Base-by-base conservation (phyloP, 2,888 invertebrate species). In the Coecobrya sp. region DNA sequence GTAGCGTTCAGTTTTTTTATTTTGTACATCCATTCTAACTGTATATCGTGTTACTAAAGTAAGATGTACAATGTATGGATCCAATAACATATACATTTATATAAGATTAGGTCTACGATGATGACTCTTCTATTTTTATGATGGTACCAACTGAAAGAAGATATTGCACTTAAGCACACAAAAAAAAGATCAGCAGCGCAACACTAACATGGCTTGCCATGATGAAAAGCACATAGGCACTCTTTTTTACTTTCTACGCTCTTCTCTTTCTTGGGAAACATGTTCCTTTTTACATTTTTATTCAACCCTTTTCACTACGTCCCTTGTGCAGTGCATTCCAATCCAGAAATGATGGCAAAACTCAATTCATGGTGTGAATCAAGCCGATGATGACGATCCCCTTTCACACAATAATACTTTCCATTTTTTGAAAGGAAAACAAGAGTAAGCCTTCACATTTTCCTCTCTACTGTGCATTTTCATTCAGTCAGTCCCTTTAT, bases 391-490 rank as follows among this genome's bases (percentile, higher is more conserved):
- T 19, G 59, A 81, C 76, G 59, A 65, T 65, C 81, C 68, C 65
- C 88, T 59, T n/a, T 55, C 59, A 59, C 30, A 49, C 82, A 82
- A 82, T 82, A 82, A 55, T 82, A 81, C 88, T 86, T 86, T 62
- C 86, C 86, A 86, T 86, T 86, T n/a, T 87, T 87, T 79, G 62
- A 62, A 86, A 73, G 62, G 81, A 88, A 81, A 88, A 88, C 79
- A 88, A 79, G 81, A 22, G 25, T 88, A 79, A 88, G 68, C 65
- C 65, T 76, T 62, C 81, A 76, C 36, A 79, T 82, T 82, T 82
- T 82, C 36, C 59, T 81, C 45, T 85, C 62, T 84, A 11, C 25
- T 22, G 45, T 88, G n/a, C 79, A 79, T 25, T 68, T 49, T 65
- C 76, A 76, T 86, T 86, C 70, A 76, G 19, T 70, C 52, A 73